Conservation (phyloP, 1,140 invertebrate genomes). For the Drosophila athabasca region DNA sequence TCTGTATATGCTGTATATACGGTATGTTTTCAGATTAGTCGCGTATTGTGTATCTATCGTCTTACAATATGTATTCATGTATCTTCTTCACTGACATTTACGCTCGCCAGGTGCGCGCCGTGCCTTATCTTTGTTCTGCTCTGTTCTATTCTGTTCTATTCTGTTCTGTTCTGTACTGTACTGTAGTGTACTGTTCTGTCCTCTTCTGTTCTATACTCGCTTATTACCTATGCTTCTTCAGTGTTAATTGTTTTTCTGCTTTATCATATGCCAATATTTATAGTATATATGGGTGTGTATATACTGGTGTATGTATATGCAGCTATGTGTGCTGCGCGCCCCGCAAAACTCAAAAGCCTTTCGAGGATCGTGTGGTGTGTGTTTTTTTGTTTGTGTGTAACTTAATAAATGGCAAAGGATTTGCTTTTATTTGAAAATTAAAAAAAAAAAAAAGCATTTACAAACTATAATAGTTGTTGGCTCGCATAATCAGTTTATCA, state of each 20-base stretch:
- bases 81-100: conserved; percentile 26
- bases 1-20: conserved; percentile 48
- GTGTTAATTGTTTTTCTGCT: conserved; percentile 44
- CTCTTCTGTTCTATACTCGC: conserved; percentile 50
- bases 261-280: conserved; percentile 76
- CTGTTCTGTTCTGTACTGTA: conserved; percentile 36
- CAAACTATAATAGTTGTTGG: conserved; percentile 81
- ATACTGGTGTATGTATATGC: conserved; percentile 38
- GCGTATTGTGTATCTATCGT: conserved; percentile 62
- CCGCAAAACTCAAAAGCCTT: conserved; percentile 60
- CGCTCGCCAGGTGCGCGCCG: conserved; percentile 13
- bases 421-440: conserved; percentile 78
- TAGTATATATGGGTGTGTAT: conserved; percentile 58
- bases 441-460: conserved; percentile 75
- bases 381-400: conserved; percentile 54
- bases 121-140: conserved; percentile 38
- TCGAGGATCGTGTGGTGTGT: no score
- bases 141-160: conserved; percentile 16
- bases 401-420: conserved; percentile 77
- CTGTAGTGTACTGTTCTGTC: conserved; percentile 40
- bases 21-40: conserved; percentile 33
- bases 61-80: conserved; percentile 72
- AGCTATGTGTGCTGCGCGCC: conserved; percentile 44
- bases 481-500: conserved; percentile 75
- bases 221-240: conserved; percentile 46